Percentiles rank a stretch among this genome's conserved stretches.
Conservation (phyloP, 2,888 invertebrate genomes). For the Yponomeuta cagnagella region DNA sequence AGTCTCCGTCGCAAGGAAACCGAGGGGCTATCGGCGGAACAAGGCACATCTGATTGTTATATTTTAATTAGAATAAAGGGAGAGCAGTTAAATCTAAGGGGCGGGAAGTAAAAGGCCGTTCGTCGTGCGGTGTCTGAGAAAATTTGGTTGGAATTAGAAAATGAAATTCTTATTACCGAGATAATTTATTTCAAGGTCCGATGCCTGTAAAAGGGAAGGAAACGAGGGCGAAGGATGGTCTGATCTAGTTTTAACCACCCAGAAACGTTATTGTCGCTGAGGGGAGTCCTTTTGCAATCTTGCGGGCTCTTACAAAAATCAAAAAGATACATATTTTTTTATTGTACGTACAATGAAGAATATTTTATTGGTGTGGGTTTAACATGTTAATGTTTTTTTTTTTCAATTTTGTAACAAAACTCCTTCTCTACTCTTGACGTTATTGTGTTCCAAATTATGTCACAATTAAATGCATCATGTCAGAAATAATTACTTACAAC, state of each 20-base stretch:
- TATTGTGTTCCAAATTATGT: no score
- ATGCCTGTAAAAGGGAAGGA: slow-evolving; percentile 11
- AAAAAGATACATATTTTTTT: no score
- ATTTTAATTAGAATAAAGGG: slow-evolving; percentile 44
- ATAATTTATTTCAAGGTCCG: slow-evolving; percentile 25
- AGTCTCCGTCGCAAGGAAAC: no score
- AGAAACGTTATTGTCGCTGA: not conserved
- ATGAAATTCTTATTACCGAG: slow-evolving; percentile 34
- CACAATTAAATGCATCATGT: no score
- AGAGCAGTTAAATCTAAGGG: slow-evolving; percentile 38
- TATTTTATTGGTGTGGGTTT: no score
- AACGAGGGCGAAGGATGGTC: slow-evolving; percentile 10
- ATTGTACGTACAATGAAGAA: no score
- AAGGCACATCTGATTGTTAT: slow-evolving; percentile 31
- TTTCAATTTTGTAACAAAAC: no score
- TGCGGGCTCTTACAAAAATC: no score
- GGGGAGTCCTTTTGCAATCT: no score
- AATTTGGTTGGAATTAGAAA: slow-evolving; percentile 31
- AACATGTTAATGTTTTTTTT: no score
- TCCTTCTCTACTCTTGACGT: no score
- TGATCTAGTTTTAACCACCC: slow-evolving; percentile 9
- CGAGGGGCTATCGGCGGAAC: not conserved
- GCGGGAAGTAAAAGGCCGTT: slow-evolving; percentile 20
- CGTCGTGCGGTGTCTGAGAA: slow-evolving; percentile 25
- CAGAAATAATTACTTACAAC: no score